Percentiles rank a stretch among this genome's conserved stretches.
These are phyloP conservation scores for Salvelinus sp. DNA, from an alignment of 2,113 vertebrate genomes.

Conservation along the genomic window DNA sequence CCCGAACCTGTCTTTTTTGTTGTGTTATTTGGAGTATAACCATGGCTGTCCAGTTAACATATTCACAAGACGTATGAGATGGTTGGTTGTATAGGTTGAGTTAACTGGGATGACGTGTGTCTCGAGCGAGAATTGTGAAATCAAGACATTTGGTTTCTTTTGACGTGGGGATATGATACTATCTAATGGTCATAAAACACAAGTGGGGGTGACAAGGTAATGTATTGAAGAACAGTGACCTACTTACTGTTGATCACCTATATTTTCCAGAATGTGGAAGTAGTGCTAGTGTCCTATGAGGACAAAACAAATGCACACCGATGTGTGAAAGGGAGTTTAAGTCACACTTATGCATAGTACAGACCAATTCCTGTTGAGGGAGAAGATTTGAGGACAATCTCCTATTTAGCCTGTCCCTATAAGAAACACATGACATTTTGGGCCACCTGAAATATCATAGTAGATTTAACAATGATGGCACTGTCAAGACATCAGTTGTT, in stretches of 20 bases:
- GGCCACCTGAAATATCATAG: neutral
- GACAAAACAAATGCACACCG: neutral
- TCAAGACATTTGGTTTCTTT: slow-evolving; percentile 18
- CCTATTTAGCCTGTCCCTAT: neutral
- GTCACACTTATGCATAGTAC: neutral
- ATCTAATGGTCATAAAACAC: neutral
- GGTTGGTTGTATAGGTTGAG: slow-evolving; percentile 2
- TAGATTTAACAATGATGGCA: neutral
- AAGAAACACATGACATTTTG: neutral
- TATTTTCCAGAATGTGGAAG: too few species aligned
- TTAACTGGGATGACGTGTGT: neutral
- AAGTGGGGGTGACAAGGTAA: neutral
- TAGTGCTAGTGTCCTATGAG: too few species aligned
- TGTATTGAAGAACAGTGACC: neutral
- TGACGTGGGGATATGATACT: neutral
- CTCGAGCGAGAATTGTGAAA: slow-evolving; percentile 12
- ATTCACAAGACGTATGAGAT: slow-evolving; percentile 9
- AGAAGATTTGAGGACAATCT: neutral
- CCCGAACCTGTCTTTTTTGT: neutral
- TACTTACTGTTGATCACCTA: too few species aligned
- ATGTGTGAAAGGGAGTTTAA: neutral
- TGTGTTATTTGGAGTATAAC: slow-evolving; percentile 20
- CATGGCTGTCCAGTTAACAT: slow-evolving; percentile 13
- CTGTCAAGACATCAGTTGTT: neutral
- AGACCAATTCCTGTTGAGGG: neutral